phyloP scores from a whole-genome alignment of 1,140 invertebrate genomes.

The Coelopa frigida region DNA sequence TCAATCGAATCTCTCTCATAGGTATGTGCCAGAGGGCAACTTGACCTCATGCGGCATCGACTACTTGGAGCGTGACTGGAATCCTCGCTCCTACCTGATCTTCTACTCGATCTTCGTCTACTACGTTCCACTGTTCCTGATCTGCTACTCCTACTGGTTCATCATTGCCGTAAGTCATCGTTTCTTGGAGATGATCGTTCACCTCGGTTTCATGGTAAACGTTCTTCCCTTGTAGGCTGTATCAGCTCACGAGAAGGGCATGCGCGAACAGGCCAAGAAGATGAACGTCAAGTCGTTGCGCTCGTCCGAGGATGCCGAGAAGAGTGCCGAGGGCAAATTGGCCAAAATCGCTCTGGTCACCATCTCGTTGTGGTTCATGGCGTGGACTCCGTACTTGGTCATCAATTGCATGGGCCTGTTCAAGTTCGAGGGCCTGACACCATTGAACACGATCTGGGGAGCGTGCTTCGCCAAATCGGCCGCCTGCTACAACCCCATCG shows the following conservation, averaged over 20 bases:
- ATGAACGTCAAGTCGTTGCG: conserved; percentile 76
- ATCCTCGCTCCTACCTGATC: conserved; percentile 61
- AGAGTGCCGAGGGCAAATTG: conserved; percentile 66
- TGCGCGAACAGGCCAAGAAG: conserved; percentile 77
- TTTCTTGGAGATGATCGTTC: not conserved
- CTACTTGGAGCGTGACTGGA: conserved; percentile 62
- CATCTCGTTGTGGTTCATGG: conserved; percentile 74
- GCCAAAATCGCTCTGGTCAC: conserved; percentile 77
- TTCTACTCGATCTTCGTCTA: conserved; percentile 66
- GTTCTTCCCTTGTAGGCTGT: conserved; percentile 51
- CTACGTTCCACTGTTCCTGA: conserved; percentile 61
- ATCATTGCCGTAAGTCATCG: conserved; percentile 57
- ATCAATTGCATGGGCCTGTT: conserved; percentile 74
- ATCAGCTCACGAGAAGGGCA: conserved; percentile 68
- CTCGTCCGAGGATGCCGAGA: conserved; percentile 57
- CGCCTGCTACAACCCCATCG: conserved; percentile 74
- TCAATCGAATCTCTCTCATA: conserved; percentile 22
- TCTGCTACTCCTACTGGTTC: conserved; percentile 71
- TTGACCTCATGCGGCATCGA: conserved; percentile 81
- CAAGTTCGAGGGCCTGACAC: conserved; percentile 56
- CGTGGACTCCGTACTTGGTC: conserved; percentile 77
- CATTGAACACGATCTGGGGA: conserved; percentile 69
- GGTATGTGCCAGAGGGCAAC: conserved; percentile 82
- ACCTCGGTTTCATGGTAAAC: conserved; percentile 10
- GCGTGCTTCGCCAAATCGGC: conserved; percentile 72